Evolutionary conservation across 2,888 invertebrate species (phyloP).

Genomic region (Mythimna albipuncta): DNA sequence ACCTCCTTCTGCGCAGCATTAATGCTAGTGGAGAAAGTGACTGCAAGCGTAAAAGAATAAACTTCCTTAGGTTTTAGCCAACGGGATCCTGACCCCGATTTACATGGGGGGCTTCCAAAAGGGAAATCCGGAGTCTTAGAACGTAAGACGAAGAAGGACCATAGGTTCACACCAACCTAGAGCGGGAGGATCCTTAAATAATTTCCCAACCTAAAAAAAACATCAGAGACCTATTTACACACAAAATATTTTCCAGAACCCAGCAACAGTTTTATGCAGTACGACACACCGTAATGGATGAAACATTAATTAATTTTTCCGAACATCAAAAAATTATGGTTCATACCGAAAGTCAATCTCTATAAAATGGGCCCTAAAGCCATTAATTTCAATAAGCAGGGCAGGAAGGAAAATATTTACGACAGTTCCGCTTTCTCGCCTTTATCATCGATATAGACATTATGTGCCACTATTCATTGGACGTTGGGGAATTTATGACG

Average conservation of each 20-base stretch:
- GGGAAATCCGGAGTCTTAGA: too few species aligned
- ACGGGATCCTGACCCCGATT: too few species aligned
- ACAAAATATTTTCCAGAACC: not conserved
- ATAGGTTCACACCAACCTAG: too few species aligned
- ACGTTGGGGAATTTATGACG: slow-evolving; percentile 11
- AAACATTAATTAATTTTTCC: slow-evolving; percentile 19
- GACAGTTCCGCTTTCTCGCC: slow-evolving; percentile 34
- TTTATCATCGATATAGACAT: slow-evolving; percentile 41
- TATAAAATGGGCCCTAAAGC: slow-evolving; percentile 41
- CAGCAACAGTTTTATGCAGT: not conserved
- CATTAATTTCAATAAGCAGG: slow-evolving; percentile 60
- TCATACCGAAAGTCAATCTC: slow-evolving; percentile 48
- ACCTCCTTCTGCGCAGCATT: too few species aligned
- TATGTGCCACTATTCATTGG: slow-evolving; percentile 33
- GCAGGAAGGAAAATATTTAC: slow-evolving; percentile 54
- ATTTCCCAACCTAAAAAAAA: too few species aligned
- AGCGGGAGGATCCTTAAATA: too few species aligned
- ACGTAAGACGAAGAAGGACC: too few species aligned
- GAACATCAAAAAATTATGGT: slow-evolving; percentile 16
- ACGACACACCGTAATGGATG: not conserved
- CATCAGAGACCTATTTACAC: too few species aligned
- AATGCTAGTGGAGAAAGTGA: too few species aligned
- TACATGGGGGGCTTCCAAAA: too few species aligned
- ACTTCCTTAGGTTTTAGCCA: too few species aligned
- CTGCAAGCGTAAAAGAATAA: too few species aligned